Evolutionary conservation across 2,797 vertebrate species (phyloP).

Genomic region (Melanotaenia trifasciata): DNA sequence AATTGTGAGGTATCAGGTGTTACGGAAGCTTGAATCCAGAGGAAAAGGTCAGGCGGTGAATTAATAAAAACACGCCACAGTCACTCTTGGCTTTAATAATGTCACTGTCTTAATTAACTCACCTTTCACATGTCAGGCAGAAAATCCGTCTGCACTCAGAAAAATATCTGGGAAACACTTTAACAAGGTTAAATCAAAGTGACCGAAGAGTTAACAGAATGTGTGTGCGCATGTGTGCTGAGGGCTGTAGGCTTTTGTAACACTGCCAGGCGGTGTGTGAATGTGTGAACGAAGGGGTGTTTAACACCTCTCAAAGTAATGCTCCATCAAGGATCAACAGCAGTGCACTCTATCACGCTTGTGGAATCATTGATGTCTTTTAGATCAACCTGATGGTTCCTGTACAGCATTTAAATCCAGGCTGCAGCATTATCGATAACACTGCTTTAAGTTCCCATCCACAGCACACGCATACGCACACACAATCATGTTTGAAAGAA

Average conservation of each 20-base stretch:
- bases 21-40: conserved; percentile 51
- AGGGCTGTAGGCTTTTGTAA: conserved; percentile 51
- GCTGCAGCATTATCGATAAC: conserved; percentile 29
- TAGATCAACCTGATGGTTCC: conserved; percentile 32
- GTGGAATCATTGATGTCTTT: conserved; percentile 23
- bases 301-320: conserved; percentile 65
- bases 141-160: conserved; percentile 50
- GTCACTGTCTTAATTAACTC: conserved; percentile 79
- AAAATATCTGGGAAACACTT: conserved; percentile 56
- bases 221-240: conserved; percentile 20
- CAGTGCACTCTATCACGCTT: conserved; percentile 29
- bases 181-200: conserved; percentile 72
- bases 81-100: conserved; percentile 74
- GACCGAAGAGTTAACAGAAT: conserved; percentile 47
- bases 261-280: conserved; percentile 60
- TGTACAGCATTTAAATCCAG: conserved; percentile 39
- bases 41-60: conserved; percentile 76
- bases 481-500: conserved; percentile 22
- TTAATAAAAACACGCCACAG: conserved; percentile 73
- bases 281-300: conserved; percentile 64
- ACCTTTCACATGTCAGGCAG: conserved; percentile 51
- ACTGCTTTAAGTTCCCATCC: conserved; percentile 33
- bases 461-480: conserved; percentile 1
- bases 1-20: conserved; percentile 62
- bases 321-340: conserved; percentile 41